Evolutionary conservation across 2,113 vertebrate genomes (phyloP).

Genomic region (Pipa parva): DNA sequence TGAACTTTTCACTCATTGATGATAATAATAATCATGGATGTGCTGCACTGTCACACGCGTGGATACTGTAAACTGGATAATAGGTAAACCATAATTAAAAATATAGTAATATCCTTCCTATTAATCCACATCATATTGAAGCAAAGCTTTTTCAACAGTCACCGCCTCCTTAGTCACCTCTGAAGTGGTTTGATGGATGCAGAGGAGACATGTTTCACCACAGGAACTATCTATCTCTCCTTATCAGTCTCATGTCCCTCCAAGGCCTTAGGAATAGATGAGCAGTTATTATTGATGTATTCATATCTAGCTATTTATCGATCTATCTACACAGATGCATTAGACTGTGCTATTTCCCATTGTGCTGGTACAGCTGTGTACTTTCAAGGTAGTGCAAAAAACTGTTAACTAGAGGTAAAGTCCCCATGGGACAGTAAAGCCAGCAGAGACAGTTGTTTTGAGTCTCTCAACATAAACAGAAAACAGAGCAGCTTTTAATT

Average conservation of each 20-base stretch:
- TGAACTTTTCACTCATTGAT: too few species aligned
- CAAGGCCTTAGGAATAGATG: not conserved
- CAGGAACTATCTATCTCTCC: not conserved
- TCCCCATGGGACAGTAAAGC: constrained; percentile 20
- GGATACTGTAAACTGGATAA: too few species aligned
- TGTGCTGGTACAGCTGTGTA: not conserved
- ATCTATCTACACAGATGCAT: constrained; percentile 5
- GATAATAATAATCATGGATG: too few species aligned
- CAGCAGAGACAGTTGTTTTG: constrained; percentile 38
- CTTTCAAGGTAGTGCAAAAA: constrained; percentile 6
- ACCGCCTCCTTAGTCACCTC: too few species aligned
- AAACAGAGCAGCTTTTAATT: constrained; percentile 42
- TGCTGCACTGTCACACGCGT: too few species aligned
- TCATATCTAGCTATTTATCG: not conserved
- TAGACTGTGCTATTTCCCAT: constrained; percentile 15
- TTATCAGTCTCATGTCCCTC: not conserved
- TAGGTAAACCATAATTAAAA: too few species aligned
- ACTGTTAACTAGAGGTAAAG: constrained; percentile 25
- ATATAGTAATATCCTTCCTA: too few species aligned
- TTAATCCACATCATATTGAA: too few species aligned
- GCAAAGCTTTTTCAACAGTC: too few species aligned
- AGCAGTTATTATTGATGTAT: not conserved
- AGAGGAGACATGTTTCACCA: too few species aligned
- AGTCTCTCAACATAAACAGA: constrained; percentile 40
- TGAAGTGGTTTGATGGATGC: too few species aligned